A percentile compares a stretch with the other conserved stretches of the same genome.
Conservation (phyloP, 1,140 invertebrate species). For the Drosophila guanche region DNA sequence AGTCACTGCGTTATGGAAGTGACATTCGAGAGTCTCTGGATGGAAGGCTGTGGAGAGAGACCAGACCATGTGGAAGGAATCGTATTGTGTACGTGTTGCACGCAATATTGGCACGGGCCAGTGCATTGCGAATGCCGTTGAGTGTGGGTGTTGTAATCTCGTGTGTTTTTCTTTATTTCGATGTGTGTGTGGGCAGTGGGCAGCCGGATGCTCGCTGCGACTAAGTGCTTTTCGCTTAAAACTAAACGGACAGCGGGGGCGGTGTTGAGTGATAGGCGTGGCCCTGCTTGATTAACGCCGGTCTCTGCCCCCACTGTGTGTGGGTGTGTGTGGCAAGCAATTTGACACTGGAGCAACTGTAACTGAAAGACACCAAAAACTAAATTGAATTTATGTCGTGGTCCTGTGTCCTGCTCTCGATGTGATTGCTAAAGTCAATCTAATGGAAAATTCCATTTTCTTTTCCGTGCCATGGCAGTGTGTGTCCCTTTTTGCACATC, state of each 20-base stretch:
- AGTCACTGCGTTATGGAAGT: constrained; percentile 28
- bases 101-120: no score
- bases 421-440: constrained; percentile 68
- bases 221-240: constrained; percentile 51
- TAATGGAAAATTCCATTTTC: constrained; percentile 73
- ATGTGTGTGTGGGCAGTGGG: constrained; percentile 4
- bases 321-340: constrained; percentile 5
- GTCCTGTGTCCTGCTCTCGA: constrained; percentile 1
- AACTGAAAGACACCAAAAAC: constrained; percentile 30
- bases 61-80: background rate
- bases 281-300: constrained; percentile 47
- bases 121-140: no score
- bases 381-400: constrained; percentile 70
- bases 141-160: background rate
- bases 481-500: background rate
- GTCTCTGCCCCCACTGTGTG: constrained; percentile 1
- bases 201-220: constrained; percentile 1
- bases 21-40: constrained; percentile 7
- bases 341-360: constrained; percentile 26
- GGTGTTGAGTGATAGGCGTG: constrained; percentile 16
- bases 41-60: no score
- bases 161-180: background rate
- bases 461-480: background rate
- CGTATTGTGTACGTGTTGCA: constrained; percentile 1
- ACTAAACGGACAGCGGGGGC: constrained; percentile 27